Percentiles rank a stretch among this genome's conserved stretches.
Evolutionary conservation across 2,113 vertebrate species (phyloP).

Genomic region (Rhinolophus sinicus): DNA sequence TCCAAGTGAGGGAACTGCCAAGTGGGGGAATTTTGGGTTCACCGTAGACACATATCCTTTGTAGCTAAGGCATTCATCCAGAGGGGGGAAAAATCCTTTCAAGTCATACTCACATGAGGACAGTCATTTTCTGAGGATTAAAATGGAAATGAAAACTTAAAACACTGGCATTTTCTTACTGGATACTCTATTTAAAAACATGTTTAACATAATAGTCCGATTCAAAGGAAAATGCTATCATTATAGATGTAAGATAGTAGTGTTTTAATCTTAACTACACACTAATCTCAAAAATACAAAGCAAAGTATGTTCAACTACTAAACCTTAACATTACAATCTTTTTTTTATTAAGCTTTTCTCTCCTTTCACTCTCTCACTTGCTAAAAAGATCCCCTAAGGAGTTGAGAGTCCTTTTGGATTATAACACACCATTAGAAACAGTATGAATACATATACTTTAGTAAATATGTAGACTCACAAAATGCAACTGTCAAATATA

Average conservation of each 20-base stretch:
- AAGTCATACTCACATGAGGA: background rate
- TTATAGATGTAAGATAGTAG: constrained; percentile 55
- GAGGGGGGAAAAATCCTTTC: background rate
- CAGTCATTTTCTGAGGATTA: constrained; percentile 59
- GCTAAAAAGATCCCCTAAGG: constrained; percentile 26
- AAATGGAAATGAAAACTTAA: constrained; percentile 64
- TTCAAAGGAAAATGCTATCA: constrained; percentile 73
- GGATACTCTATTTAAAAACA: constrained; percentile 67
- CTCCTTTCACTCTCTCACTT: background rate
- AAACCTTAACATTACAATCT: constrained; percentile 52
- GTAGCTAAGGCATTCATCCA: background rate
- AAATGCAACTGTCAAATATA: constrained; percentile 25
- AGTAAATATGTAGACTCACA: constrained; percentile 57
- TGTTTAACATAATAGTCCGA: constrained; percentile 65
- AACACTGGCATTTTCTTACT: constrained; percentile 64
- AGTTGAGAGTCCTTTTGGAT: constrained; percentile 46
- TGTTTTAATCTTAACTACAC: constrained; percentile 65
- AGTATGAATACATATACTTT: constrained; percentile 45
- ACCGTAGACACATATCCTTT: background rate
- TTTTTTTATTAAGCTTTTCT: constrained; percentile 47
- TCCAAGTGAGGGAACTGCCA: background rate
- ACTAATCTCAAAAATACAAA: constrained; percentile 64
- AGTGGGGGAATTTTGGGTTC: background rate
- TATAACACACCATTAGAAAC: constrained; percentile 5
- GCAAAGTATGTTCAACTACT: constrained; percentile 36